phyloP scores from a whole-genome alignment of 2,113 vertebrate genomes.

The Thomomys bottae region DNA sequence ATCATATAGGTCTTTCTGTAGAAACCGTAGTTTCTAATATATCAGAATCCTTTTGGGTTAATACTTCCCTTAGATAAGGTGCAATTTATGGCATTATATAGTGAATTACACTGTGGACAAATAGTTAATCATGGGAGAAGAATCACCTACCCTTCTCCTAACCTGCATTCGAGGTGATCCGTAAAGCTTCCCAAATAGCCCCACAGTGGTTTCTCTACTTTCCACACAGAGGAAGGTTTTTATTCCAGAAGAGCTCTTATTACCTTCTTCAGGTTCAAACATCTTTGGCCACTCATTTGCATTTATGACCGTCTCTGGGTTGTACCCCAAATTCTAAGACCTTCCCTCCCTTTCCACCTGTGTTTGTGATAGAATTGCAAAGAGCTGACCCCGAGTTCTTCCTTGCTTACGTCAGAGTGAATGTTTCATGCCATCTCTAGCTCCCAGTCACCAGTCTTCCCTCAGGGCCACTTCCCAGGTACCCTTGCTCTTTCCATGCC shows the following conservation, averaged over 20 bases:
- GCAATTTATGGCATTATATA: neutral
- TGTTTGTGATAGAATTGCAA: rapidly evolving
- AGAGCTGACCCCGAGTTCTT: neutral
- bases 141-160: neutral
- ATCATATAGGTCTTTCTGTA: neutral
- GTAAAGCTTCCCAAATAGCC: neutral
- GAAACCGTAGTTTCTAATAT: neutral
- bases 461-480: neutral
- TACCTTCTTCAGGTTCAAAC: neutral
- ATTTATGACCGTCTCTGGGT: neutral
- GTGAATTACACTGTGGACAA: conserved; percentile 12
- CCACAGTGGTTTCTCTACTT: neutral
- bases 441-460: neutral
- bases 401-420: neutral
- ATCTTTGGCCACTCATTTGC: neutral
- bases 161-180: neutral
- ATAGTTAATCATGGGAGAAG: neutral
- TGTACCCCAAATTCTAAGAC: neutral
- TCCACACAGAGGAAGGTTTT: neutral
- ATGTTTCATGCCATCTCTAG: neutral
- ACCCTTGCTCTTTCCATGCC: neutral
- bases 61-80: neutral
- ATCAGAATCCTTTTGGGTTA: neutral
- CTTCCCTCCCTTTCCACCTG: neutral
- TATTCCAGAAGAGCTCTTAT: neutral